Percentiles rank a stretch among this genome's conserved stretches.
Evolutionary conservation across 2,797 vertebrate genomes (phyloP).

Genomic region (Euphonia xanthogaster): DNA sequence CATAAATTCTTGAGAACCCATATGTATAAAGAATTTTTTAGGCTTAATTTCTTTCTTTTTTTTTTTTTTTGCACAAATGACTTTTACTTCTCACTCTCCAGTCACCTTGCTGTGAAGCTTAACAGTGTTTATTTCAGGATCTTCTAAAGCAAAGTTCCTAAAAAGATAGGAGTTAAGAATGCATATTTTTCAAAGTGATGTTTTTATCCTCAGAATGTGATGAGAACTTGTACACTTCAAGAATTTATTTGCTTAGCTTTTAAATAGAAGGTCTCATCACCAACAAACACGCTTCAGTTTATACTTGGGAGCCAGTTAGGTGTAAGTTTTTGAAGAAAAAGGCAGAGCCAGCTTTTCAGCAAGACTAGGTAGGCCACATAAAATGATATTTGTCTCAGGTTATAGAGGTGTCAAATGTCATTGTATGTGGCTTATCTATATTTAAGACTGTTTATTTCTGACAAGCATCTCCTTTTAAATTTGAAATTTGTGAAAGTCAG

Average conservation of each 20-base stretch:
- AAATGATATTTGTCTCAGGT: neutral
- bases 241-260: neutral
- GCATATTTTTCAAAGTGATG: neutral
- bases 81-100: neutral
- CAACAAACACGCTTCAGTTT: neutral
- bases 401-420: neutral
- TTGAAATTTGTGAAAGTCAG: neutral
- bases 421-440: neutral
- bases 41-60: neutral
- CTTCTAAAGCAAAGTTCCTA: neutral
- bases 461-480: neutral
- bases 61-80: neutral
- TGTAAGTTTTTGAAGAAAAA: neutral
- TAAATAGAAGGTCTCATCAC: neutral
- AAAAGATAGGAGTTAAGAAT: neutral
- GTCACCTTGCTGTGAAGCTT: neutral
- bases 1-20: neutral
- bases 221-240: neutral
- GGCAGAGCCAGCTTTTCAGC: neutral
- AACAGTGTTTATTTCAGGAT: neutral
- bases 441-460: neutral
- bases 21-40: neutral
- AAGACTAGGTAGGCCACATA: neutral
- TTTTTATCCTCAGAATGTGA: neutral
- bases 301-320: neutral